These are phyloP conservation scores for Macrotis lagotis DNA, from an alignment of 2,113 vertebrate species.

Conservation along the genomic window DNA sequence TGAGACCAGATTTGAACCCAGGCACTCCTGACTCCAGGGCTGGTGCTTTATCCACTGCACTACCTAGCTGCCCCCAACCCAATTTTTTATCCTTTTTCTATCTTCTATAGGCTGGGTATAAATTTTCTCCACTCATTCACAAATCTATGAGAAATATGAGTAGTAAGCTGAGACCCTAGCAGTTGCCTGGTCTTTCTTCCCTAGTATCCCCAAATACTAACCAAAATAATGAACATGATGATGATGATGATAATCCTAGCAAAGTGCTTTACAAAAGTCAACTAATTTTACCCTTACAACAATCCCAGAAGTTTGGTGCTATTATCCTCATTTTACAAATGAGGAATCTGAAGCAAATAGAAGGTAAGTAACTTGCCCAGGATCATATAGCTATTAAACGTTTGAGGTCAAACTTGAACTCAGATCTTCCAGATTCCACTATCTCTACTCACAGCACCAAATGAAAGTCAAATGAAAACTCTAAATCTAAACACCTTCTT, in stretches of 20 bases:
- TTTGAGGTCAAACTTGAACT: not conserved
- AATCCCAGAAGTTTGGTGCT: not conserved
- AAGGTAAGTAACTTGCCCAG: not conserved
- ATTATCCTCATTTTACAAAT: not conserved
- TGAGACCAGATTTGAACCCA: no score
- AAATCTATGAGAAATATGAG: not conserved
- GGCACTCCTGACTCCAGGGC: no score
- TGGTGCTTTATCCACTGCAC: not conserved
- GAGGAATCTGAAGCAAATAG: not conserved
- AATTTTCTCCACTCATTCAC: not conserved
- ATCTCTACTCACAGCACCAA: not conserved
- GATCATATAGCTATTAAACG: not conserved
- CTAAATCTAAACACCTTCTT: not conserved
- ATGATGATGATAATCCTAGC: not conserved
- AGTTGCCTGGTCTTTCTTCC: not conserved
- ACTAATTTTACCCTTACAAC: not conserved
- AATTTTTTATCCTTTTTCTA: not conserved
- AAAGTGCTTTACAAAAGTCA: not conserved
- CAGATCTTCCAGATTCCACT: not conserved
- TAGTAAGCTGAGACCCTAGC: not conserved
- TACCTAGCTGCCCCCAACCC: not conserved
- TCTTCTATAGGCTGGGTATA: not conserved
- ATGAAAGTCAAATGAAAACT: not conserved
- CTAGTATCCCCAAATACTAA: not conserved
- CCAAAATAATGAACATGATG: not conserved